Percentiles rank a stretch among this genome's conserved stretches.
Evolutionary conservation across 2,113 vertebrate genomes (phyloP).

Genomic region (Fulmarus glacialis): DNA sequence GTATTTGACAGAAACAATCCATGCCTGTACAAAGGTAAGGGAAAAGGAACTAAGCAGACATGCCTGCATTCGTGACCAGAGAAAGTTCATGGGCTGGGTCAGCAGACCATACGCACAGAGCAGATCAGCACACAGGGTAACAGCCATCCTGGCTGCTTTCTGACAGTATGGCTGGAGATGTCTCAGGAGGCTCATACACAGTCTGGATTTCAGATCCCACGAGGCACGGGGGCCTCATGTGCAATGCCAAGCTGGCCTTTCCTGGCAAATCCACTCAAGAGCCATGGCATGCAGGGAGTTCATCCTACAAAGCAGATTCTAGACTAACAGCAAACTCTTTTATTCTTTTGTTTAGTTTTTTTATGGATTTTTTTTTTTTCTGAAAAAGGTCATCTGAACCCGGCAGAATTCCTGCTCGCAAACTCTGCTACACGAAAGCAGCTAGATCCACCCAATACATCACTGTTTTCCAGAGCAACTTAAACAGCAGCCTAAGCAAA

Average conservation of each 20-base stretch:
- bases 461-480: background rate
- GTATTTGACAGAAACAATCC: slow-evolving; percentile 11
- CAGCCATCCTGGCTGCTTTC: background rate
- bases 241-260: background rate
- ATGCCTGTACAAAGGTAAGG: background rate
- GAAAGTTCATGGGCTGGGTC: background rate
- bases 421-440: background rate
- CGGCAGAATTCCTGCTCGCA: background rate
- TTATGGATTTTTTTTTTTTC: background rate
- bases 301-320: background rate
- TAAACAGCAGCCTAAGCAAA: background rate
- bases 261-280: background rate
- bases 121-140: background rate
- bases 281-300: background rate
- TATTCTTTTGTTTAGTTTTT: background rate
- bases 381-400: background rate
- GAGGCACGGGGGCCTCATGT: fast-evolving
- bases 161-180: fast-evolving
- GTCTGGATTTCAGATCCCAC: background rate
- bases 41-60: background rate
- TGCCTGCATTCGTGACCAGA: background rate
- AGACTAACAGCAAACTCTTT: background rate
- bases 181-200: background rate
- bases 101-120: background rate
- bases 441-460: background rate